phyloP scores from a whole-genome alignment of 92 coral and sea anemone genomes.

The Actinostola sp. region DNA sequence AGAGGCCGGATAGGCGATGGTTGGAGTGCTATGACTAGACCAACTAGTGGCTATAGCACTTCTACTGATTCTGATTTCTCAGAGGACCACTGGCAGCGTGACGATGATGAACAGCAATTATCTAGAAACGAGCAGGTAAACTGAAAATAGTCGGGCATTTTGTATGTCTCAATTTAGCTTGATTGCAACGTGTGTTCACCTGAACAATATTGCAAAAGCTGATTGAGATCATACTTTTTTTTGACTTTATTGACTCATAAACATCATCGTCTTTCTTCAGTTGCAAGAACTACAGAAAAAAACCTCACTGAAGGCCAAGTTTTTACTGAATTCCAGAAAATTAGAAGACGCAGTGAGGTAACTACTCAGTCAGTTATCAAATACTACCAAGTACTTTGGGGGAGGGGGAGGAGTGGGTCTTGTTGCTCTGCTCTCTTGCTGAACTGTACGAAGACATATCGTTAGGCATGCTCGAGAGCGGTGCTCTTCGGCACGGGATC shows the following conservation, averaged over 20 bases:
- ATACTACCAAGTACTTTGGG: no score
- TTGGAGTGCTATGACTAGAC: constrained; percentile 80
- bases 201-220: no score
- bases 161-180: no score
- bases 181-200: no score
- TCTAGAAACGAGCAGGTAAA: constrained; percentile 83
- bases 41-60: constrained; percentile 90
- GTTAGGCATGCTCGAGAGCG: no score
- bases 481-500: no score
- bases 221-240: neutral
- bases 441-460: no score
- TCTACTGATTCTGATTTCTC: constrained; percentile 90
- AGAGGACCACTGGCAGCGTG: constrained; percentile 60
- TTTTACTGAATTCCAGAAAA: constrained; percentile 83
- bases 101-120: constrained; percentile 60
- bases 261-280: constrained; percentile 19
- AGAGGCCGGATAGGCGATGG: constrained; percentile 40
- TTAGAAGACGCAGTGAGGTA: constrained; percentile 80
- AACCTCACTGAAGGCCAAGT: constrained; percentile 79
- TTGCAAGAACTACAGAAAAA: constrained; percentile 75
- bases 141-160: no score
- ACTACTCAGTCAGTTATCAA: neutral
- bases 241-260: neutral
- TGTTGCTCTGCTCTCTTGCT: no score
- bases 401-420: no score